Percentiles rank a stretch among this genome's conserved stretches.
Conservation (phyloP, 2,797 vertebrate genomes). For the Microcaecilia unicolor region DNA sequence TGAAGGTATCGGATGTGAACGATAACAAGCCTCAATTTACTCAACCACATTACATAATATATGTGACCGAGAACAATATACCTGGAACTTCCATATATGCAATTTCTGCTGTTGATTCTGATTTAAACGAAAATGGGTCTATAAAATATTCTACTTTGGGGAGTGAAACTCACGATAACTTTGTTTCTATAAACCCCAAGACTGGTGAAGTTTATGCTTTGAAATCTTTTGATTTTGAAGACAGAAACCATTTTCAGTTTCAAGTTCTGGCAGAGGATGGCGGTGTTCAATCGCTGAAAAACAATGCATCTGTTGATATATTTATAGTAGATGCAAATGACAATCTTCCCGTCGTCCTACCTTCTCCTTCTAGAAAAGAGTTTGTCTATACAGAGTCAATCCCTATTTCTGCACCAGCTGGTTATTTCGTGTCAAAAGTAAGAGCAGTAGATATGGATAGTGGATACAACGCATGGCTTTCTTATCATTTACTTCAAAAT, state of each 20-base stretch:
- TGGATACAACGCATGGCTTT: constrained; percentile 39
- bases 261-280: constrained; percentile 45
- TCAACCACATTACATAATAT: constrained; percentile 38
- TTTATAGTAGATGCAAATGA: constrained; percentile 43
- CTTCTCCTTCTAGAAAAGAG: constrained; percentile 32
- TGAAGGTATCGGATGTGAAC: constrained; percentile 49
- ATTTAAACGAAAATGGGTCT: constrained; percentile 27
- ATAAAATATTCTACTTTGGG: constrained; percentile 31
- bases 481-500: constrained; percentile 33
- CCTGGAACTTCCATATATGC: constrained; percentile 22
- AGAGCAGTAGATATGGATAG: constrained; percentile 43
- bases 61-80: constrained; percentile 40
- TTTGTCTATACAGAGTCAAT: constrained; percentile 37
- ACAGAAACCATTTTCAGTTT: constrained; percentile 39
- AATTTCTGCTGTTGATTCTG: constrained; percentile 22
- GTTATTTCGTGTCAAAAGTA: constrained; percentile 39
- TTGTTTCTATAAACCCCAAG: constrained; percentile 32
- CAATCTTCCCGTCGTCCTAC: constrained; percentile 36
- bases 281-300: constrained; percentile 34
- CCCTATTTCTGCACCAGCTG: constrained; percentile 37
- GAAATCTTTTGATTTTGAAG: constrained; percentile 29
- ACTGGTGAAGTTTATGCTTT: constrained; percentile 32
- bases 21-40: constrained; percentile 48
- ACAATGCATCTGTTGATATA: constrained; percentile 37
- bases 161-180: constrained; percentile 19